Conservation (phyloP, 2,797 vertebrate species). For the Podarcis lilfordi region DNA sequence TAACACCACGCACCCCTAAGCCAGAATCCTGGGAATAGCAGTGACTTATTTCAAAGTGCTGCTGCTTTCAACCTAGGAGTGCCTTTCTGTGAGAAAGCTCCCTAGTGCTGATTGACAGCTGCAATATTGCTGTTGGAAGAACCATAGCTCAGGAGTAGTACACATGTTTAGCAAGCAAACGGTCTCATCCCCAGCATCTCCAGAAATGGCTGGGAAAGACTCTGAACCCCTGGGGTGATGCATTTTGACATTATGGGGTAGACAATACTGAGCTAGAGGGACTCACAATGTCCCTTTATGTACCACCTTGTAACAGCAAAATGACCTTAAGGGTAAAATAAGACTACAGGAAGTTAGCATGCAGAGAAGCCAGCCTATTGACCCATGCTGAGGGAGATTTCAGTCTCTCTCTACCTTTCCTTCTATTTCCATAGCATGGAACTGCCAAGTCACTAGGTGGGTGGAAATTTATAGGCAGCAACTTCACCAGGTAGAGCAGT, state of each 20-base stretch:
- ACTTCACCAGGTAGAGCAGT: neutral
- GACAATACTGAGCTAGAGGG: neutral
- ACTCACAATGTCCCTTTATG: neutral
- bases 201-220: neutral
- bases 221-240: neutral
- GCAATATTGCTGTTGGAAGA: neutral
- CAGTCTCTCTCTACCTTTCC: neutral
- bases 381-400: neutral
- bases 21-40: too few relatives aligned
- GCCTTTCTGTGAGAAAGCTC: too few relatives aligned
- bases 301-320: neutral
- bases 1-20: too few relatives aligned
- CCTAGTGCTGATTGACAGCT: neutral
- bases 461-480: neutral
- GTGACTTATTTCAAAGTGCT: too few relatives aligned
- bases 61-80: too few relatives aligned
- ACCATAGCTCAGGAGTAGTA: neutral
- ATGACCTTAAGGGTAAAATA: too few relatives aligned
- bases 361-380: neutral
- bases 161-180: too few relatives aligned
- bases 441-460: neutral
- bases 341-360: neutral
- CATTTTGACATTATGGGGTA: neutral
- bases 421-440: neutral
- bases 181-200: neutral